These are phyloP conservation scores for Cotesia chilonis DNA, from an alignment of 1,140 invertebrate species.

Conservation along the genomic window DNA sequence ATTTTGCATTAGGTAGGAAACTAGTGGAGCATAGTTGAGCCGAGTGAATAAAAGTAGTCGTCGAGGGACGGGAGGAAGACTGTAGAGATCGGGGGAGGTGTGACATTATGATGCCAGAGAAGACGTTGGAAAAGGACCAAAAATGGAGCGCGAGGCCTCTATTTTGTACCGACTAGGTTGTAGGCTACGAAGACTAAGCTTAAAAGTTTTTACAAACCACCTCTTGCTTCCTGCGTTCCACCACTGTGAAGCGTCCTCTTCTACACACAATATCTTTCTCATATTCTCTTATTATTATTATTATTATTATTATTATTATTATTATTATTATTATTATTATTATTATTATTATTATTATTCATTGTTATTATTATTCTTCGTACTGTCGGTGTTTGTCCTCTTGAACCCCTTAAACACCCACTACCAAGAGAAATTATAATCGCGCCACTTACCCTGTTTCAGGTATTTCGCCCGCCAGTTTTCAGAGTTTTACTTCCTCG, in stretches of 20 bases:
- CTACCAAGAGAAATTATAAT: constrained; percentile 51
- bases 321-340: constrained; percentile 10
- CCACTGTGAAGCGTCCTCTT: not conserved
- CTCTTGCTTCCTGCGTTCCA: not conserved
- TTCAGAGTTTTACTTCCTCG: constrained; percentile 24
- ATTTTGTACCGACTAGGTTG: constrained; percentile 8
- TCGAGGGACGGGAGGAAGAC: not conserved
- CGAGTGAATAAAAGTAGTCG: too few species aligned
- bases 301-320: constrained; percentile 5
- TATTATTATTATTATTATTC: not conserved
- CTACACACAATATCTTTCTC: not conserved
- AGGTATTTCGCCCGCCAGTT: constrained; percentile 36
- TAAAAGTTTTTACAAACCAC: constrained; percentile 31
- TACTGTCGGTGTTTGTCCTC: too few species aligned
- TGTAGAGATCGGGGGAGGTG: not conserved
- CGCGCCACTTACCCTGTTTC: constrained; percentile 49
- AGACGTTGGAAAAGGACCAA: too few species aligned
- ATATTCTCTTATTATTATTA: not conserved
- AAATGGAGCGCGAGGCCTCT: not conserved
- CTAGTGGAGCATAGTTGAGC: too few species aligned
- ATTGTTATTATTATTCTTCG: constrained; percentile 7
- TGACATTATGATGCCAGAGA: too few species aligned
- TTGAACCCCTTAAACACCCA: constrained; percentile 36
- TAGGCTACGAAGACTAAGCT: constrained; percentile 14
- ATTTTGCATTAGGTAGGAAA: too few species aligned